phyloP scores from a whole-genome alignment of 2,113 vertebrate genomes.

The Dascyllus trimaculatus region DNA sequence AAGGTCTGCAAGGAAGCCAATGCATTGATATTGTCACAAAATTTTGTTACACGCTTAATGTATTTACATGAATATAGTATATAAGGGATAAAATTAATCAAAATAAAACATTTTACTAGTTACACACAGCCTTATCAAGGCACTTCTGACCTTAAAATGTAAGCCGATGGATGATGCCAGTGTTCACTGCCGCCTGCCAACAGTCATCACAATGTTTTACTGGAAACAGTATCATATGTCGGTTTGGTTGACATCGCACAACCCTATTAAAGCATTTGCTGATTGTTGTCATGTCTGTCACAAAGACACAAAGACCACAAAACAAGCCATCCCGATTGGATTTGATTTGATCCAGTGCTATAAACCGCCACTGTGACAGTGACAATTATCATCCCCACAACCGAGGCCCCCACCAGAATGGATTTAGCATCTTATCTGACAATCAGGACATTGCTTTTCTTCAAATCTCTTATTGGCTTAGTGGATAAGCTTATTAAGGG shows the following conservation, averaged over 20 bases:
- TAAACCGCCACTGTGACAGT: constrained; percentile 63
- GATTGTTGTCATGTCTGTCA: constrained; percentile 24
- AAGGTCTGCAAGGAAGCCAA: neutral
- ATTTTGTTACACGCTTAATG: neutral
- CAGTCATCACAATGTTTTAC: too few species aligned
- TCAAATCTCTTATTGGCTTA: constrained; percentile 76
- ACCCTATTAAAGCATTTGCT: constrained; percentile 7
- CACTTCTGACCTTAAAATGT: neutral
- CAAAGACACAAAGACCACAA: constrained; percentile 39
- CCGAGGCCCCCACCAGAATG: constrained; percentile 47
- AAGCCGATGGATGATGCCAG: too few species aligned
- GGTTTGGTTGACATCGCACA: too few species aligned
- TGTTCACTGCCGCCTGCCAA: too few species aligned
- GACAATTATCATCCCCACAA: constrained; percentile 61
- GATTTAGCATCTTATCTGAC: constrained; percentile 77
- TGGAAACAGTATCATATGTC: too few species aligned
- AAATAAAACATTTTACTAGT: constrained; percentile 4
- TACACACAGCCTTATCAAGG: constrained; percentile 13
- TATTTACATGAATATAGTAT: too few species aligned
- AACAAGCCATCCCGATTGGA: constrained; percentile 57
- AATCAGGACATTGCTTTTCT: constrained; percentile 75
- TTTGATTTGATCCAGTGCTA: constrained; percentile 68
- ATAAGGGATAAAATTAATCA: too few species aligned
- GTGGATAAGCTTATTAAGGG: constrained; percentile 75
- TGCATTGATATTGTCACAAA: neutral